phyloP scores from a whole-genome alignment of 2,888 invertebrate genomes.

The Elysia crispata region DNA sequence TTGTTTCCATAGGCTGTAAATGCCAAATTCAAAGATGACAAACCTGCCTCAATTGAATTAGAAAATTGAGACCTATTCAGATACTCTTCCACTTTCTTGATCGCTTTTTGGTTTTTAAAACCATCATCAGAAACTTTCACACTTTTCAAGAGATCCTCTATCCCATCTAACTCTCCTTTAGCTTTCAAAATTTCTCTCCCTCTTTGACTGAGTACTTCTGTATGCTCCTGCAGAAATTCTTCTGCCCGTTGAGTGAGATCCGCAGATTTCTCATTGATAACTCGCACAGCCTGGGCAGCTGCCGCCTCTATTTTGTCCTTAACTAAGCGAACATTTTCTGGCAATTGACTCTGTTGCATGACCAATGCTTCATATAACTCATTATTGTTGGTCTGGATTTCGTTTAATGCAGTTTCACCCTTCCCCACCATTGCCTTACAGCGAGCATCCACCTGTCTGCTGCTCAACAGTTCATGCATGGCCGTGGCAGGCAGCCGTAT shows the following conservation, averaged over 20 bases:
- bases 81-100: conserved; percentile 36
- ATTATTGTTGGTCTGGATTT: conserved; percentile 31
- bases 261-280: conserved; percentile 41
- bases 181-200: conserved; percentile 19
- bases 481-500: conserved; percentile 50
- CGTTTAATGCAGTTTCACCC: conserved; percentile 39
- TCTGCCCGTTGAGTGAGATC: conserved; percentile 34
- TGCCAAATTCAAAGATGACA: conserved; percentile 17
- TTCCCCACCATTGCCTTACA: conserved; percentile 42
- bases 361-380: conserved; percentile 39
- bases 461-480: conserved; percentile 36
- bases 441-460: conserved; percentile 40
- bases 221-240: conserved; percentile 35
- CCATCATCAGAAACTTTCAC: conserved; percentile 42
- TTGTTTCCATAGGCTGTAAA: conserved; percentile 25
- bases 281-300: conserved; percentile 39
- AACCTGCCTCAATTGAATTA: not conserved
- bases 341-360: conserved; percentile 33
- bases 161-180: conserved; percentile 16
- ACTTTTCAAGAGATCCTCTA: conserved; percentile 26
- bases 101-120: conserved; percentile 36
- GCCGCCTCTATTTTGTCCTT: conserved; percentile 39
- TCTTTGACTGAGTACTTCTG: conserved; percentile 21
- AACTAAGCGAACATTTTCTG: conserved; percentile 35
- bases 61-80: conserved; percentile 13